Evolutionary conservation across 2,113 vertebrate species (phyloP), one percentile per base, ranked within the genome.

Genomic region (Candoia aspera): DNA sequence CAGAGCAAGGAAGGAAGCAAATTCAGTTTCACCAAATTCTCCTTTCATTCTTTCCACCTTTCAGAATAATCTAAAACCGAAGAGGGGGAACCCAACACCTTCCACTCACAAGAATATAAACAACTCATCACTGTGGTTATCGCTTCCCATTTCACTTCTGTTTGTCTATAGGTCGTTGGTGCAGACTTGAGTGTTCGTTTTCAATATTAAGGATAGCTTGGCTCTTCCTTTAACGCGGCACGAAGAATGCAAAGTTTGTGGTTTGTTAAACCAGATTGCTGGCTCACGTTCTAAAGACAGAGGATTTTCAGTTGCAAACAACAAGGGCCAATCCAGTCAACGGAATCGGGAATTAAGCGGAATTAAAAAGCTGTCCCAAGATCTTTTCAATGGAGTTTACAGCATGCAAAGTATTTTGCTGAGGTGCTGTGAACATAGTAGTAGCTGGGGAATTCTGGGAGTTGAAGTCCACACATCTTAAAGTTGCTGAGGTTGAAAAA

Each of bases 121-220:
- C 96, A 94, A 94, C 93, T 93, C 85, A 94, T 96, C 95, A 95
- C 90, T 96, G 96, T 95, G 93, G 95, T 91, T 95, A 95, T 96
- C 95, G 96, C 96, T 96, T 96, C 88, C 90, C 95, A 96, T 96
- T 96, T 95, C 83, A 93, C 93, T 73, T 94, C 92, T 96, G 96
- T 96, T 95, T 95, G 95, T 97, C 96, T 96, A 96, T 91, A 96
- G 92, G 94, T 93, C 73, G 90, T 94, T 96, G 91, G 95, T 91
- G 93, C 92, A 91, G 96, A 96, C 94, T 95, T 86, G 88, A 0
- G 2, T 95, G 91, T 23, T 87, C 91, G 46, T 57, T 95, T 96
- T 91, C 93, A 95, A 96, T 95, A 94, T 84, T 87, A 94, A 96
- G 86, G 42, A 90, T 46, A 84, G 94, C 92, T 96, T 85, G 91